Base-by-base conservation (phyloP, 2,888 invertebrate species). In the Eulithis prunata region DNA sequence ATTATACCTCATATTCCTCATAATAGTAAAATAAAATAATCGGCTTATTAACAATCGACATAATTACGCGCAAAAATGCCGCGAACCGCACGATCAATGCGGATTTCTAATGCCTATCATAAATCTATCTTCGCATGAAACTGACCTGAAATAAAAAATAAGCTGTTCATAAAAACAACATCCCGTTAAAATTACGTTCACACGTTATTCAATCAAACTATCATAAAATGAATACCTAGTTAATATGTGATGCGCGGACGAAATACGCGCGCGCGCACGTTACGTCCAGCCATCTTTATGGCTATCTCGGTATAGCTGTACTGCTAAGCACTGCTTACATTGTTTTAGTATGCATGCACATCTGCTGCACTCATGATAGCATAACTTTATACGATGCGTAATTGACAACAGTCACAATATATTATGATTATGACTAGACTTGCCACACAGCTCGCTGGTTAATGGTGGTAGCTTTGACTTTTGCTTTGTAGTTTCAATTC, bases 261-360 rank as follows among this genome's bases (percentile, higher is more conserved):
- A 52, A 46, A 32, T 52, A 49, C 49, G 62, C 59, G 57, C 68
- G 52, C 66, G 57, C 58, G 69, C 60, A 45, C 46, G 41, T 8
- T 38, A 7, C 41, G 41, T 41, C 13, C 28, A 45, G 43, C 54
- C 54, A 52, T 70, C 59, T 62, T 68, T 64, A 70, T 65, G 63
- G 60, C 66, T 73, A 68, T 68, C 69, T 62, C 47, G 21, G 21
- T 63, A 59, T 60, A 64, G 52, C 62, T 55, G 57, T 58, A 59
- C 59, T 59, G 54, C 49, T 56, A 52, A 59, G 46, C 54, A 62
- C 55, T 32, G 43, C 14, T 41, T 54, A 58, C 51, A 57, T 56
- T 57, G 57, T 63, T 55, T 65, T 62, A 61, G 60, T 63, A 69
- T 66, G 62, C 66, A 60, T 66, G 60, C 62, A 62, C 57, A 51